Percentiles rank a stretch among this genome's conserved stretches.
Conservation (phyloP, 2,797 vertebrate genomes). For the Rhinella marina region DNA sequence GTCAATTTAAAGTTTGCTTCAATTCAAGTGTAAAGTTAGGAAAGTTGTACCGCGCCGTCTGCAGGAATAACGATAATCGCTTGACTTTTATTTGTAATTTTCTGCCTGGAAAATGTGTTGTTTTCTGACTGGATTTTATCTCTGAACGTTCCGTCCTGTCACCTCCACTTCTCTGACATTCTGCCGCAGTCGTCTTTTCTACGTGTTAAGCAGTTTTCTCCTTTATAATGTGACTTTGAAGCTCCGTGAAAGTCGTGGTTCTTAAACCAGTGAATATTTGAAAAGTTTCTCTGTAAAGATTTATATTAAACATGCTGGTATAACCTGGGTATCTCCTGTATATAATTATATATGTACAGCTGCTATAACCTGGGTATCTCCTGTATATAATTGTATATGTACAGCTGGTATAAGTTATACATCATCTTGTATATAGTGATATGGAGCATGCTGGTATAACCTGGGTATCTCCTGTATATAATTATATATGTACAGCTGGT, state of each 20-base stretch:
- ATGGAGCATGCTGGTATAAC: not conserved
- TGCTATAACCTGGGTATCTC: not conserved
- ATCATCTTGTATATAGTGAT: not conserved
- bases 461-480: not conserved
- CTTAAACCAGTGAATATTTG: not conserved
- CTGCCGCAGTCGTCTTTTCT: not conserved
- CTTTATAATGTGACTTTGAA: not conserved
- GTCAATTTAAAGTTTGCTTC: too few relatives aligned
- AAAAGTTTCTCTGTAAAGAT: not conserved
- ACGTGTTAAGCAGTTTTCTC: not conserved
- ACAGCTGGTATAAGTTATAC: not conserved
- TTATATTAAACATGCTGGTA: not conserved
- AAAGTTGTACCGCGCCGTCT: not conserved
- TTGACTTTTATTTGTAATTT: not conserved
- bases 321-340: not conserved
- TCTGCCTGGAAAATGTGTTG: not conserved
- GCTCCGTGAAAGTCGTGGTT: not conserved
- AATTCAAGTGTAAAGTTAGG: too few relatives aligned
- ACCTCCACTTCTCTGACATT: conserved; percentile 1
- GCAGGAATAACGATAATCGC: not conserved
- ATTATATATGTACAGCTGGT: not conserved
- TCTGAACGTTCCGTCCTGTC: not conserved
- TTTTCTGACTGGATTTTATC: not conserved
- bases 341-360: not conserved
- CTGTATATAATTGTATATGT: not conserved